Conservation (phyloP, 2,888 invertebrate genomes). For the Drosophila borborema region DNA sequence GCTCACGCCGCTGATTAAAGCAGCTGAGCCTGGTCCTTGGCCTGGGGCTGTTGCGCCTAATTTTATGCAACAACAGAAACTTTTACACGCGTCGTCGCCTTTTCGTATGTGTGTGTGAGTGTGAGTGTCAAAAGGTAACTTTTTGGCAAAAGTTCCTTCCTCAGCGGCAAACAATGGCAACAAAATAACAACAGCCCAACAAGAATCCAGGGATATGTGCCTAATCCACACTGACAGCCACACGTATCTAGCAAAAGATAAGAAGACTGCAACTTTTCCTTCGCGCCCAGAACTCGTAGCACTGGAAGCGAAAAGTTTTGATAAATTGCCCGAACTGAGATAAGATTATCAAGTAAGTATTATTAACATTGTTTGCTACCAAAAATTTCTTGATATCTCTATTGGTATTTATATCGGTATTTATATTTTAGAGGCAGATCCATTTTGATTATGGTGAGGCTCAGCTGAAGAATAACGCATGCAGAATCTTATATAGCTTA, state of each 20-base stretch:
- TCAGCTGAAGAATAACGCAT: no score
- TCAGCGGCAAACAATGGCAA: constrained; percentile 38
- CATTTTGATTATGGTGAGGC: background rate
- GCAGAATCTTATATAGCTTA: no score
- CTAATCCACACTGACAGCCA: constrained; percentile 73
- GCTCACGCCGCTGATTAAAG: constrained; percentile 69
- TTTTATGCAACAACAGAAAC: constrained; percentile 73
- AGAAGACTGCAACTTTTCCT: constrained; percentile 63
- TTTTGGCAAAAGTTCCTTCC: constrained; percentile 61
- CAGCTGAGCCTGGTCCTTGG: constrained; percentile 40
- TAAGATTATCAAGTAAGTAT: background rate
- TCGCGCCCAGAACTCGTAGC: background rate
- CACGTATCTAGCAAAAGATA: constrained; percentile 65
- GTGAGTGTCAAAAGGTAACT: constrained; percentile 60
- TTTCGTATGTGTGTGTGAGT: constrained; percentile 27
- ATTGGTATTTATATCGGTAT: background rate
- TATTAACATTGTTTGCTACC: background rate
- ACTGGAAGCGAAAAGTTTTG: constrained; percentile 17
- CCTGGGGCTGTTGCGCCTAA: constrained; percentile 42
- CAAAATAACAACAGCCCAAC: constrained; percentile 46
- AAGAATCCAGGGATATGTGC: constrained; percentile 59
- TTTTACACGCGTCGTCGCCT: constrained; percentile 77
- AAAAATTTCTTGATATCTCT: background rate
- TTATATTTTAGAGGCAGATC: background rate
- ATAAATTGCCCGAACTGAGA: constrained; percentile 16